Evolutionary conservation across 2,888 invertebrate species (phyloP).

Genomic region (Hypselothyrea guttata): DNA sequence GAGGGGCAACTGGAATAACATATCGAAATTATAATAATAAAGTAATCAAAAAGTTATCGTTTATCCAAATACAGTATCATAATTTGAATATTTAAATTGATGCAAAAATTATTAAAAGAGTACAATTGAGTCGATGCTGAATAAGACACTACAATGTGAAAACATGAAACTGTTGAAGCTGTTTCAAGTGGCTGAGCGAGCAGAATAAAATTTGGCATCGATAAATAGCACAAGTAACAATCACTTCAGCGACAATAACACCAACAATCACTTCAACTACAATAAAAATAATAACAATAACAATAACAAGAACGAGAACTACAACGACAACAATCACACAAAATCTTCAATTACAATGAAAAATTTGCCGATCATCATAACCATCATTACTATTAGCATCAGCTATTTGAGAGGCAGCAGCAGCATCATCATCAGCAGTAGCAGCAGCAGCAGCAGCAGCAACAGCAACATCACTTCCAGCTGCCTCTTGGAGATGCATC

Average conservation of each 20-base stretch:
- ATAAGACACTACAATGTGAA: slow-evolving; percentile 25
- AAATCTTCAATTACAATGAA: slow-evolving; percentile 50
- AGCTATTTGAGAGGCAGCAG: neutral
- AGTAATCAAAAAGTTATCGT: slow-evolving; percentile 17
- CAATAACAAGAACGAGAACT: slow-evolving; percentile 1
- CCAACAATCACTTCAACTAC: slow-evolving; percentile 9
- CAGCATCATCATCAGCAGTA: slow-evolving; percentile 4
- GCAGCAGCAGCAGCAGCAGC: neutral
- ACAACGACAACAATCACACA: slow-evolving; percentile 5
- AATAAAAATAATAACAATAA: slow-evolving; percentile 6
- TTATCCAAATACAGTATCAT: slow-evolving; percentile 59
- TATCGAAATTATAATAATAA: too few relatives aligned
- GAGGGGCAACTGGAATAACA: too few relatives aligned
- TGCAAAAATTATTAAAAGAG: slow-evolving; percentile 35
- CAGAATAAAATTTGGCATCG: slow-evolving; percentile 29
- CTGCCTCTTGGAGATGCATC: slow-evolving; percentile 53
- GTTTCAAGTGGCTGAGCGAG: slow-evolving; percentile 14
- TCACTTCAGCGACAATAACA: slow-evolving; percentile 11
- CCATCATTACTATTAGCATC: slow-evolving; percentile 35
- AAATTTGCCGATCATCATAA: slow-evolving; percentile 63
- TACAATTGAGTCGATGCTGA: too few relatives aligned
- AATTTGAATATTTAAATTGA: slow-evolving; percentile 60
- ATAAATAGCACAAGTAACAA: slow-evolving; percentile 34
- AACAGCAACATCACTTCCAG: slow-evolving; percentile 6
- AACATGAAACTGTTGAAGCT: slow-evolving; percentile 25